These are phyloP conservation scores for Hydropsyche betteni DNA, from an alignment of 2,888 invertebrate genomes.

Conservation along the genomic window DNA sequence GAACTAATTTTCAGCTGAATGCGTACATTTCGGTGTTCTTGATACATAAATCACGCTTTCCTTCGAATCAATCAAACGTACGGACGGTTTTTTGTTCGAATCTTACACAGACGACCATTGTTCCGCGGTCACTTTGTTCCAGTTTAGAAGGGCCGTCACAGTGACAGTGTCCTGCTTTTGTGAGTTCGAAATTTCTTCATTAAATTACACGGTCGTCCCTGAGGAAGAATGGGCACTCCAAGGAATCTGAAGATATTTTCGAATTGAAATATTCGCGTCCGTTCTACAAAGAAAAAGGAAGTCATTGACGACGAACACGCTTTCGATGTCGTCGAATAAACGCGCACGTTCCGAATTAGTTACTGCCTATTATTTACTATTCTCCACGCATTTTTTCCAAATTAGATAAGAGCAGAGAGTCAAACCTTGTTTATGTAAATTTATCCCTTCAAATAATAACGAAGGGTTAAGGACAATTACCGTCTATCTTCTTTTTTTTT, in stretches of 20 bases:
- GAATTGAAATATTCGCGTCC: no score
- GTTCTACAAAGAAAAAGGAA: no score
- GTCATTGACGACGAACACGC: no score
- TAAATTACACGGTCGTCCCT: no score
- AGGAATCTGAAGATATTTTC: no score
- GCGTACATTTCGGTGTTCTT: no score
- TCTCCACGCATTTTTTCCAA: slow-evolving; percentile 37
- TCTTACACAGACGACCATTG: slow-evolving; percentile 7
- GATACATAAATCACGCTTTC: slow-evolving; percentile 15
- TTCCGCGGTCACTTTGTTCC: slow-evolving; percentile 10
- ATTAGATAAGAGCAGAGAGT: slow-evolving; percentile 47
- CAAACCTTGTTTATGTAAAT: slow-evolving; percentile 50
- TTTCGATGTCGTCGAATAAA: slow-evolving; percentile 7
- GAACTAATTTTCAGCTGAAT: slow-evolving; percentile 12
- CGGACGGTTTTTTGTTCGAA: slow-evolving; percentile 19
- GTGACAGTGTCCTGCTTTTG: no score
- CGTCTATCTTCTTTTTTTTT: slow-evolving; percentile 26
- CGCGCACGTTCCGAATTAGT: slow-evolving; percentile 36
- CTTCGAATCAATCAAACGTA: slow-evolving; percentile 3
- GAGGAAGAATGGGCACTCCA: no score
- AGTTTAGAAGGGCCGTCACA: neutral
- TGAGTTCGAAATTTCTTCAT: no score
- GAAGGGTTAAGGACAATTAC: slow-evolving; percentile 48
- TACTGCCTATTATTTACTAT: slow-evolving; percentile 39
- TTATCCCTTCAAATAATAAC: slow-evolving; percentile 47